Evolutionary conservation across 2,888 invertebrate species (phyloP), one percentile per base, ranked within the genome.

Genomic region (Tinea semifulvella): DNA sequence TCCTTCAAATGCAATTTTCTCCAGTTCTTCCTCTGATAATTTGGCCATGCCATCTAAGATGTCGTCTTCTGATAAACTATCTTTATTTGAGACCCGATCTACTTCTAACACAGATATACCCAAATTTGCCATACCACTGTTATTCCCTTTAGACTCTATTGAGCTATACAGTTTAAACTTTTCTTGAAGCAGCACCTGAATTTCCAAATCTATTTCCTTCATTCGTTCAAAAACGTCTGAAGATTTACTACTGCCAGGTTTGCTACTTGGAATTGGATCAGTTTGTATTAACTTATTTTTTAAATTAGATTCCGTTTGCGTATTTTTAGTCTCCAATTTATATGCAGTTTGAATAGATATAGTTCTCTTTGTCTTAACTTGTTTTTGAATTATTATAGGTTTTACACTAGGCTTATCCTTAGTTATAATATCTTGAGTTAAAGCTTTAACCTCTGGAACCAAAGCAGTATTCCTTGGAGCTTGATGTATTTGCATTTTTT

Each of bases 171-270:
- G 56, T 52, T 79, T 75, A 56, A 85, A 81, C 54, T 85, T 86
- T 55, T 85, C 85, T 55, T 82, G 79, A 50, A 84, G 60, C 39
- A 86, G 58, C 27, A 70, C 70, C 52, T 85, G 84, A 52, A 86
- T 84, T 56, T 84, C 83, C 48, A 83, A 57, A 53, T 86, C 86
- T 46, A 86, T 86, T 56, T 85, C 80, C 51, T 84, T 82, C 83
- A 86, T 85, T 58, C 84, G 74, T 43, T 82, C 76, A 53, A 84
- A 69, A 6, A 82, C 60, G 43, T 73, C 73, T 44, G 57, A 63
- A 13, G 67, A 53, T 48, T 56, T 61, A 1, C 51, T 26, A 20
- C 14, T 40, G 47, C 5, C 52, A 17, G 50, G 19, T 47, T 53
- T 58, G 49, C 44, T 2, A 58, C 49, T 60, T 51, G n/a, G 27